Evolutionary conservation across 1,140 invertebrate species (phyloP), one percentile per base, ranked within the genome.

Genomic region (Musca vetustissima): DNA sequence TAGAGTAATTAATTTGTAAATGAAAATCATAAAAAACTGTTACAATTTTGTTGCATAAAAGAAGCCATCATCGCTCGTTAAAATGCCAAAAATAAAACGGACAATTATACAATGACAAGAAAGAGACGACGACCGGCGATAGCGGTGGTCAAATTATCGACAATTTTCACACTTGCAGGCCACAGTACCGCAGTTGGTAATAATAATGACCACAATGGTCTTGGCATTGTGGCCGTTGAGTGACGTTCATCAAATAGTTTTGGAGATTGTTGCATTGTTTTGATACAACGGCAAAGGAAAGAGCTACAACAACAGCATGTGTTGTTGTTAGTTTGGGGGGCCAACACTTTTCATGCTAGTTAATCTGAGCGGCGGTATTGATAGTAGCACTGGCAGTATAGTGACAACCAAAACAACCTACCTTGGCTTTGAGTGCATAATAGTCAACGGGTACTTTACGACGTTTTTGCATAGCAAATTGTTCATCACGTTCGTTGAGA

Each of bases 361-460:
- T 43, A 43, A 11, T 43, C 36, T 43, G 36, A n/a, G 52, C 49
- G 32, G 36, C 32, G 22, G 52, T 11, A 36, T 67, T n/a, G n/a
- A n/a, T n/a, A n/a, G n/a, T 28, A 67, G 36, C 17, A 15, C 24
- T 28, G 32, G 28, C 28, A 53, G 48, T 55, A 53, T 25, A 32
- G 25, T 25, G 50, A 25, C 50, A 52, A 67, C 52, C 28, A n/a
- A n/a, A n/a, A n/a, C n/a, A n/a, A 70, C 52, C 22, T 77, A 83
- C 81, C 79, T 83, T 83, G 17, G 80, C 79, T 69, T 83, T 83
- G 6, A 83, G 71, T 0, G 81, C 80, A 68, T 83, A 82, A 69
- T 83, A 83, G 21, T 83, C 81, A 36, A 81, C 79, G 22, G 80
- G 81, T 25, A 81, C 72, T 73, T 82, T 82, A 68, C 80, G 80